Evolutionary conservation across 2,113 vertebrate species (phyloP), one percentile per base, ranked within the genome.

Genomic region (Cathartes aura): DNA sequence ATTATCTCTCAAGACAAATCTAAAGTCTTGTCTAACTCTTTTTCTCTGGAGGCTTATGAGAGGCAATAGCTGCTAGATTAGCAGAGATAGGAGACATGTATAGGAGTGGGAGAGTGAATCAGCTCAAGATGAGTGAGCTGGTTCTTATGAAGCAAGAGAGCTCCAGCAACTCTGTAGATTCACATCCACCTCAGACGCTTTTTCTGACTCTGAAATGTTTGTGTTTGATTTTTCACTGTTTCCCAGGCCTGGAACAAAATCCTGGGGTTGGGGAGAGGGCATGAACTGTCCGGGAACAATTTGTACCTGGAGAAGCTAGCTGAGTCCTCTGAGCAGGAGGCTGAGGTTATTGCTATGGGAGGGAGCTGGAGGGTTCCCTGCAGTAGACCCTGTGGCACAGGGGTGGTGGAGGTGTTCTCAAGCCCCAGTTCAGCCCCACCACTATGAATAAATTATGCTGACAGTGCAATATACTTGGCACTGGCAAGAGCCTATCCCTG

Each of bases 71-170:
- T 50, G 32, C 15, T 23, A 83, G 84, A 87, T 92, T 16, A 95
- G 52, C 59, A 82, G 74, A 89, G 74, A 67, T 70, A 70, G 29
- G 86, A 59, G 52, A 47, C 5, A 1, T 23, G n/a, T 9, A 48
- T 5, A 71, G 53, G 50, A 90, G 87, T 64, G 62, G 38, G 82
- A 82, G 52, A 58, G 70, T 97, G 94, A 97, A 80, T 96, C 94
- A 96, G 83, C 74, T 70, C 7, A 9, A 58, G 30, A 47, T 59
- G 71, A 26, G 71, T 93, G 78, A 96, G 71, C 42, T 93, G 62
- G 93, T 18, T 82, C 59, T 85, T 82, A 91, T 91, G 89, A 93
- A 71, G 93, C 84, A 93, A 95, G 91, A 91, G 34, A 43, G 27
- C 36, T 81, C 64, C 50, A 59, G 45, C 36, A 88, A 15, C 38